These are phyloP conservation scores for Andrena dorsata DNA, from an alignment of 2,888 invertebrate species.

Conservation along the genomic window DNA sequence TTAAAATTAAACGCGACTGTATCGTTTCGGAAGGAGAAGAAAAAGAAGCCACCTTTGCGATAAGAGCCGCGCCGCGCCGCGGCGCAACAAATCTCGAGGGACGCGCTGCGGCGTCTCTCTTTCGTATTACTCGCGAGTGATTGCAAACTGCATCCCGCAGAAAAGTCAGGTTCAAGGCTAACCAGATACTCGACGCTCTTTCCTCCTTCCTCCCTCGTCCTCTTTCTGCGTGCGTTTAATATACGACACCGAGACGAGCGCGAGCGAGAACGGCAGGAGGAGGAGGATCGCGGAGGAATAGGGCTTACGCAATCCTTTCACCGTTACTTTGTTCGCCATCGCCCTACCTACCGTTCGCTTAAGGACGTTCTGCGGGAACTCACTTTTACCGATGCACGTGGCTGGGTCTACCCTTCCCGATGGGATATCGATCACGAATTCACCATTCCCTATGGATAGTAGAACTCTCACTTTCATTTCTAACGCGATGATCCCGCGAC, in stretches of 20 bases:
- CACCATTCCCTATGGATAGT: neutral
- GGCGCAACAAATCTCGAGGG: conserved; percentile 34
- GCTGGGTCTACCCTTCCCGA: neutral
- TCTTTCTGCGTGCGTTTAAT: conserved; percentile 51
- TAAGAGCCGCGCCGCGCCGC: neutral
- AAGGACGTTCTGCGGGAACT: conserved; percentile 6
- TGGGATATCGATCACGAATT: neutral
- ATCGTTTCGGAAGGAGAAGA: conserved; percentile 8
- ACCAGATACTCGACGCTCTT: conserved; percentile 61
- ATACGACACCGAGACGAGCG: conserved; percentile 41
- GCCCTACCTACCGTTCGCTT: conserved; percentile 31
- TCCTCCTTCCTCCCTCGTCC: conserved; percentile 32
- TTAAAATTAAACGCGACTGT: conserved; percentile 17
- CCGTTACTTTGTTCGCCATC: conserved; percentile 70
- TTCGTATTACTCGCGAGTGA: conserved; percentile 40
- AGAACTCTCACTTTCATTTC: neutral
- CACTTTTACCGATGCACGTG: neutral
- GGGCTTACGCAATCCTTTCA: conserved; percentile 75
- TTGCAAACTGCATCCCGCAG: conserved; percentile 58
- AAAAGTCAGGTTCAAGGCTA: conserved; percentile 75
- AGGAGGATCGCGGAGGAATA: conserved; percentile 26
- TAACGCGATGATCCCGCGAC: neutral
- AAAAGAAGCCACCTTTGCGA: conserved; percentile 5
- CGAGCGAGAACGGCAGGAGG: neutral
- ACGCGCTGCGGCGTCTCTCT: conserved; percentile 11